Evolutionary conservation across 2,113 vertebrate species (phyloP).

Genomic region (Lophius piscatorius): DNA sequence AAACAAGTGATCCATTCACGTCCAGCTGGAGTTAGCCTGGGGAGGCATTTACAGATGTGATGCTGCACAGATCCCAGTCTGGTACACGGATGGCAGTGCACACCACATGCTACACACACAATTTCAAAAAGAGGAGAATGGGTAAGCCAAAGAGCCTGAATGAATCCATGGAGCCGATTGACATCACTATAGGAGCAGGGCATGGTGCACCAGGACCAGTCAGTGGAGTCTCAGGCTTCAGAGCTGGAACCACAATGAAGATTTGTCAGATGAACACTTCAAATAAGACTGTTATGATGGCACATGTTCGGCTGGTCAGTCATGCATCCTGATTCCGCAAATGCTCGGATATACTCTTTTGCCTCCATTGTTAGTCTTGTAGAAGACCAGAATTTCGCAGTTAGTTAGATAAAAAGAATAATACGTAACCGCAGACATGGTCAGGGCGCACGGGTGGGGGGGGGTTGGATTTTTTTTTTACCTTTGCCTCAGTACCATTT

Average conservation of each 20-base stretch:
- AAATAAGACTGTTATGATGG: slow-evolving; percentile 7
- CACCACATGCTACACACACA: slow-evolving; percentile 25
- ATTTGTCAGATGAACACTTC: slow-evolving; percentile 39
- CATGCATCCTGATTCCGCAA: not conserved
- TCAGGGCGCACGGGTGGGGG: slow-evolving; percentile 29
- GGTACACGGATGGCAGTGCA: slow-evolving; percentile 18
- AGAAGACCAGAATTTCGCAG: no score
- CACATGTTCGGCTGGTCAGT: slow-evolving; percentile 34
- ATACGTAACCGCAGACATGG: slow-evolving; percentile 49
- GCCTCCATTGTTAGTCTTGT: not conserved
- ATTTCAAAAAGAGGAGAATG: slow-evolving; percentile 21
- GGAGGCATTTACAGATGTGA: slow-evolving; percentile 54
- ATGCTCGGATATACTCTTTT: not conserved
- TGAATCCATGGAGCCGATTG: slow-evolving; percentile 17
- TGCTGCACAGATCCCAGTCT: slow-evolving; percentile 12
- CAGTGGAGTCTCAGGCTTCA: not conserved
- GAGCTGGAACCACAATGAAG: slow-evolving; percentile 10
- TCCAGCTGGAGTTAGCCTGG: slow-evolving; percentile 52
- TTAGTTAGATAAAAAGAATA: slow-evolving; percentile 19
- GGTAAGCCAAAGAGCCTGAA: slow-evolving; percentile 15
- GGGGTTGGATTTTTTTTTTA: slow-evolving; percentile 30
- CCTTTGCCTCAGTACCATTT: not conserved
- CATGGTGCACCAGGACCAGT: slow-evolving; percentile 10
- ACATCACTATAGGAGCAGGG: not conserved
- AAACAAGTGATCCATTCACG: slow-evolving; percentile 47